Percentiles rank a stretch among this genome's conserved stretches.
phyloP scores from a whole-genome alignment of 2,888 invertebrate species.

The Drosophila falleni region DNA sequence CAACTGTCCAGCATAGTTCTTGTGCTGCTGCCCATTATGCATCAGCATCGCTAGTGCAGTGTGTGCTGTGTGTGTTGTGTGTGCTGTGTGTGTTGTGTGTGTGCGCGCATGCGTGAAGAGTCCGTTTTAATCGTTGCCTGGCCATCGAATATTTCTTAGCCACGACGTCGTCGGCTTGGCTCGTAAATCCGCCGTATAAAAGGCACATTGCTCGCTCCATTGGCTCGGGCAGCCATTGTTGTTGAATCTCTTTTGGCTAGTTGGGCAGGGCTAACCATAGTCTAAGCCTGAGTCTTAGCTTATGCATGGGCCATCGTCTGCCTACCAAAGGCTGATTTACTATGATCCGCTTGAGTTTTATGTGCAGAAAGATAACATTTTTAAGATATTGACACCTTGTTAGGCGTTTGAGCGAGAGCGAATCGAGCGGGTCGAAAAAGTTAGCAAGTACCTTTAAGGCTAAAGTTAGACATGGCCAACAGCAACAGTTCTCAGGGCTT shows the following conservation, averaged over 20 bases:
- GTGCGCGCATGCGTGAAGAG: slow-evolving; percentile 82
- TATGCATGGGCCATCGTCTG: slow-evolving; percentile 42
- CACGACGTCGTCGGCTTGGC: slow-evolving; percentile 77
- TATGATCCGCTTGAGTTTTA: slow-evolving; percentile 83
- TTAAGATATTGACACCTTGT: slow-evolving; percentile 84
- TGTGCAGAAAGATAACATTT: slow-evolving; percentile 82
- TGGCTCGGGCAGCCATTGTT: slow-evolving; percentile 72
- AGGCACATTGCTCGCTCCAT: slow-evolving; percentile 73
- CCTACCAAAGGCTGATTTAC: slow-evolving; percentile 83
- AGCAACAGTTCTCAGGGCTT: slow-evolving; percentile 32
- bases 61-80: slow-evolving; percentile 14
- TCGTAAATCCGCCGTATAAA: slow-evolving; percentile 79
- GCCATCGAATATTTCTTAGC: slow-evolving; percentile 79
- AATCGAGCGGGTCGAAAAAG: slow-evolving; percentile 15
- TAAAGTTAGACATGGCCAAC: slow-evolving; percentile 44
- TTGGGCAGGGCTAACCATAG: slow-evolving; percentile 18
- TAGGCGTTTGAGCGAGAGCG: slow-evolving; percentile 75
- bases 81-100: slow-evolving; percentile 39
- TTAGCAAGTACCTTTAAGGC: slow-evolving; percentile 21
- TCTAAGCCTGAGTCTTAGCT: slow-evolving; percentile 2
- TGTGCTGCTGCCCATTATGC: slow-evolving; percentile 44
- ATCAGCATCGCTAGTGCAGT: slow-evolving; percentile 40
- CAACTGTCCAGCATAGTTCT: slow-evolving; percentile 30
- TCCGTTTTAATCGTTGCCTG: slow-evolving; percentile 81
- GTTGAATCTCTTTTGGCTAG: slow-evolving; percentile 42